A percentile compares a stretch with the other conserved stretches of the same genome.
These are phyloP conservation scores for Grapholita molesta DNA, from an alignment of 1,140 invertebrate species.

Conservation along the genomic window DNA sequence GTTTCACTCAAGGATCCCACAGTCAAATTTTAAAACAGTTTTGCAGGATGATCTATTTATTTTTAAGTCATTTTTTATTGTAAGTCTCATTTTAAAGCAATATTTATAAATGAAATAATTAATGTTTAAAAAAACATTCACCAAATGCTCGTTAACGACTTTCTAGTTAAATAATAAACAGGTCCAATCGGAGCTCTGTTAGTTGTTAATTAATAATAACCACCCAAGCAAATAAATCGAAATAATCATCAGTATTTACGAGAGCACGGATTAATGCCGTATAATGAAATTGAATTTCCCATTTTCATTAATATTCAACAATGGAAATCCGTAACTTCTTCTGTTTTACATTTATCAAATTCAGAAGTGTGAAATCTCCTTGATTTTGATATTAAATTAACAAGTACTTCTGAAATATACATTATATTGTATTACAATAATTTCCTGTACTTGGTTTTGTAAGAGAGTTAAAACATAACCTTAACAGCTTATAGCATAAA, in stretches of 20 bases:
- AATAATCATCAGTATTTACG: constrained; percentile 50
- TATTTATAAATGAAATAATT: too few species aligned
- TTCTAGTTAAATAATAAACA: not conserved
- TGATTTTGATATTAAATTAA: not conserved
- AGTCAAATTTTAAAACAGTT: too few species aligned
- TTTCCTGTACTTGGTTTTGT: too few species aligned
- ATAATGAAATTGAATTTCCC: constrained; percentile 51
- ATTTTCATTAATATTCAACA: constrained; percentile 66
- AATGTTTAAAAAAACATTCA: not conserved
- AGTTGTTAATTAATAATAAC: not conserved
- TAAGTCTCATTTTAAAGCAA: too few species aligned
- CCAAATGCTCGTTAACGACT: not conserved
- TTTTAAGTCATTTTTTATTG: too few species aligned
- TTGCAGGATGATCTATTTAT: too few species aligned
- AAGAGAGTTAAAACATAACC: not conserved
- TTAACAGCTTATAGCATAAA: not conserved
- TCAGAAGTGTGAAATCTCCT: constrained; percentile 2
- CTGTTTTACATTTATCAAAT: constrained; percentile 46
- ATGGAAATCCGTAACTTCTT: constrained; percentile 48
- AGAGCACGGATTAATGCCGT: constrained; percentile 49
- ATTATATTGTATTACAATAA: too few species aligned
- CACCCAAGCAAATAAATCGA: constrained; percentile 20
- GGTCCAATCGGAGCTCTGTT: not conserved
- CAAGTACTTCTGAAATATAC: constrained; percentile 17
- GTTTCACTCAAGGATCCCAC: too few species aligned